Evolutionary conservation across 2,797 vertebrate genomes (phyloP), one percentile per base, ranked within the genome.

Genomic region (Ficedula albicollis): DNA sequence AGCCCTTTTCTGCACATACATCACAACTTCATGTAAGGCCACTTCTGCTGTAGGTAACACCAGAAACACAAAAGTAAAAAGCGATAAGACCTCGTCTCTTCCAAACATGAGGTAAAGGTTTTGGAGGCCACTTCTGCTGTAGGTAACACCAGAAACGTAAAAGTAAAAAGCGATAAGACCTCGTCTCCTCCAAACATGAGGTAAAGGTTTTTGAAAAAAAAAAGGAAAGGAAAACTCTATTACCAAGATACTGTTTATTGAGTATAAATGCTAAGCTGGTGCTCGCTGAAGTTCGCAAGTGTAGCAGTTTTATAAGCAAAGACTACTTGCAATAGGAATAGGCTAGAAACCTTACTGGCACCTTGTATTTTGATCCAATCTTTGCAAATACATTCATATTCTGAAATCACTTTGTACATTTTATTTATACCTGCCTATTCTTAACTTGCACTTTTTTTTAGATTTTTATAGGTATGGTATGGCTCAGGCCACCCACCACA

Each of bases 401-500:
- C 69, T 60, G 26, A 52, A 49, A 59, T 79, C 1, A 0, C 30
- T 43, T 44, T 0, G 0, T 11, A 52, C 16, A 15, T 36, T 91
- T 84, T 81, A 69, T 85, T 91, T 79, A 52, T 34, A 83, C 14
- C 41, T 70, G 19, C 34, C 49, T 77, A 29, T 92, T 80, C 38
- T 63, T 82, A 66, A 58, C 36, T 38, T 54, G 25, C 30, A 54
- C 29, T 8, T 54, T 54, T 30, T 54, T 32, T 21, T 21, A 54
- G 19, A 54, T 32, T 32, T 64, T 78, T 69, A 51, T 3, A n/a
- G 41, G 22, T 34, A 84, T 73, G 62, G 26, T 51, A 30, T 0
- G 1, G n/a, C 54, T 68, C 36, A 54, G 58, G 34, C 19, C 62
- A 64, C 58, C 27, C 30, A 46, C 16, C 26, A 55, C 5, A 9